Conservation (phyloP, 2,888 invertebrate genomes). For the Caenorhabditis doughertyi region DNA sequence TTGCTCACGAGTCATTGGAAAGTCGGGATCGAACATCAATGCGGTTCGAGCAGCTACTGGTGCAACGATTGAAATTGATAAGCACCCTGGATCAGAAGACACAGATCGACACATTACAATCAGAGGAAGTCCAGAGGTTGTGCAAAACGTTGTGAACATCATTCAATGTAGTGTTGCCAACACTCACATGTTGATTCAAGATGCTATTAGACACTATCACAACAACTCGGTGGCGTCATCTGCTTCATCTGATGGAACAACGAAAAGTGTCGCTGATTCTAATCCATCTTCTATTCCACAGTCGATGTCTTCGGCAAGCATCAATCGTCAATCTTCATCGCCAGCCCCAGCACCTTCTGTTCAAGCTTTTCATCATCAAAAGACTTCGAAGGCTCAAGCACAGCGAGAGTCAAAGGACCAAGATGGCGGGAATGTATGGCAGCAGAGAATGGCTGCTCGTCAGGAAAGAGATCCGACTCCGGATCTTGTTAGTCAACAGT, state of each 20-base stretch:
- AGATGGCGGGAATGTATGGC: constrained; percentile 86
- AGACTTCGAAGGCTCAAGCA: constrained; percentile 82
- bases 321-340: constrained; percentile 62
- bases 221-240: constrained; percentile 64
- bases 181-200: constrained; percentile 73
- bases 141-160: constrained; percentile 89
- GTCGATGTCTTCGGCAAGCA: constrained; percentile 19
- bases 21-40: constrained; percentile 97
- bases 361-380: not conserved
- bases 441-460: constrained; percentile 87
- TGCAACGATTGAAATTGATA: constrained; percentile 95
- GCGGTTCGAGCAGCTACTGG: constrained; percentile 97
- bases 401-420: constrained; percentile 86
- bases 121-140: constrained; percentile 85
- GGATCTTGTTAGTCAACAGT: not conserved
- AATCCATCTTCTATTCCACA: constrained; percentile 28
- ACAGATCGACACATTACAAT: constrained; percentile 96
- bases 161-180: constrained; percentile 96
- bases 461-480: constrained; percentile 82
- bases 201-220: constrained; percentile 70
- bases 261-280: constrained; percentile 28
- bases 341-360: constrained; percentile 15
- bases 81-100: constrained; percentile 89
- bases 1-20: constrained; percentile 96
- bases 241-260: constrained; percentile 62